phyloP scores from a whole-genome alignment of 2,797 vertebrate species.

The Mormyrus proboscirostris region DNA sequence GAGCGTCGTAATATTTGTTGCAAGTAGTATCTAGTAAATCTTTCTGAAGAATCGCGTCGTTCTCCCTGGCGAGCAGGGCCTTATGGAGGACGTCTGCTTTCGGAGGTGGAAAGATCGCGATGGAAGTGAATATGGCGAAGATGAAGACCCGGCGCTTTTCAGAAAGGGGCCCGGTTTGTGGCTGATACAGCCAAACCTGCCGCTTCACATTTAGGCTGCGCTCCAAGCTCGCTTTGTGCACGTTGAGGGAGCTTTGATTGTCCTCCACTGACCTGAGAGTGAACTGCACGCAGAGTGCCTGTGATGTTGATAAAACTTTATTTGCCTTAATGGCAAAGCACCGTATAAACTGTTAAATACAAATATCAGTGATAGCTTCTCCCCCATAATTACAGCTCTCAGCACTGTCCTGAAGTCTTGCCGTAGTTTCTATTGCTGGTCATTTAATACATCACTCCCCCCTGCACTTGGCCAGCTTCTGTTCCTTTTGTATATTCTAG shows the following conservation, averaged over 20 bases:
- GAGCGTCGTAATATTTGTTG: not conserved
- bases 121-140: not conserved
- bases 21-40: not conserved
- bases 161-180: not conserved
- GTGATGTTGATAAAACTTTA: not conserved
- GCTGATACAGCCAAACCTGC: not conserved
- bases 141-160: not conserved
- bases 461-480: not conserved
- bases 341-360: not conserved
- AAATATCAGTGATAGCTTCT: not conserved
- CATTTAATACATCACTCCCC: conserved; percentile 1
- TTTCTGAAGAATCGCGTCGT: not conserved
- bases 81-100: not conserved
- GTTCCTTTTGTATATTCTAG: not conserved
- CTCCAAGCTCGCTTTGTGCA: not conserved
- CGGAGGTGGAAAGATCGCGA: not conserved
- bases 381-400: not conserved
- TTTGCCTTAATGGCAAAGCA: not conserved
- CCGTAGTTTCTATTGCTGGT: not conserved
- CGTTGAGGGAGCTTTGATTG: not conserved
- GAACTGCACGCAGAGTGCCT: conserved; percentile 1
- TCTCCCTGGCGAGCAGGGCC: not conserved
- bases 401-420: not conserved
- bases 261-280: not conserved
- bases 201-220: not conserved